Base-by-base conservation (phyloP, 2,888 invertebrate species). In the Lutraria lutraria region DNA sequence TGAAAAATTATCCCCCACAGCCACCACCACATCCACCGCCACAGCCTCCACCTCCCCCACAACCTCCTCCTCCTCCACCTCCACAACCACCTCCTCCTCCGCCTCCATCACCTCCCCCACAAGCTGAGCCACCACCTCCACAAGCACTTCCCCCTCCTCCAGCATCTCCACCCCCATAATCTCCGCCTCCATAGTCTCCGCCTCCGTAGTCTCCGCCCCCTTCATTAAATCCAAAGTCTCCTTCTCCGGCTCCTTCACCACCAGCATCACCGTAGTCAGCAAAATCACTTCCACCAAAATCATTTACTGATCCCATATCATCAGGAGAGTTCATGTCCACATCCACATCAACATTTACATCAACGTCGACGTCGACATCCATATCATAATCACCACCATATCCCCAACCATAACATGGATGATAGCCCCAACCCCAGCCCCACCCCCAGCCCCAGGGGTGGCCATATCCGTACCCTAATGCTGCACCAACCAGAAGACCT, bases 361-460 rank as follows among this genome's bases (percentile, higher is more conserved):
- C 82, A 12, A 87, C 82, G 54, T 91, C 87, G 0, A 90, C 87
- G 54, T 91, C 89, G 21, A 91, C 87, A 83, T 91, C 89, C 88
- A 89, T 81, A 63, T 91, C 91, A 79, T 89, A 90, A 85, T 90
- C 91, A 10, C 85, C 91, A 3, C 85, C 89, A 76, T 91, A 91
- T n/a, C 91, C 91, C 91, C 91, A 91, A 12, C 91, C 91, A 85
- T 88, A 91, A 52, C 88, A 86, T 15, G 91, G 83, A 56, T 91
- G 88, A 84, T 90, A 91, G 80, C 88, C 91, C 88, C 87, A 90
- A 31, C 91, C 91, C 91, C 91, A 91, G 3, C 91, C 91, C 91
- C 91, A 91, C 4, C 91, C 91, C 84, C 85, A 91, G 31, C 91
- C 89, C 91, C 91, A 91, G 0, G 91, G 91, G 21, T 60, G 56